Evolutionary conservation across 2,113 vertebrate genomes (phyloP), one percentile per base, ranked within the genome.

Genomic region (Saguinus imperator): DNA sequence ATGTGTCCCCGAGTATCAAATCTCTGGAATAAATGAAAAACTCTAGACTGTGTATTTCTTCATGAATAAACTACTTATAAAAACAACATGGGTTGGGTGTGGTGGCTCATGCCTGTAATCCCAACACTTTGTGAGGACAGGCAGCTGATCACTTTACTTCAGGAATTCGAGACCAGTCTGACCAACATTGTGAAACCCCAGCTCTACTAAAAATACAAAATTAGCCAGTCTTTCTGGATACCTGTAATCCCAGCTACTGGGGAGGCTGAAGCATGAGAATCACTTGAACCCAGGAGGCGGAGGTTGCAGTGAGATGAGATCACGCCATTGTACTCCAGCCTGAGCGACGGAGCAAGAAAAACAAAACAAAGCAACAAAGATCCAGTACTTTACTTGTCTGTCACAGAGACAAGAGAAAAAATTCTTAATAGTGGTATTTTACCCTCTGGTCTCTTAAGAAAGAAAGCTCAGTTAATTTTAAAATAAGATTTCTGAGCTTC

Each of bases 71-170:
- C 6, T 86, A 55, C 12, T 13, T 57, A 86, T 37, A 82, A 43
- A 86, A 80, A 86, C 32, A 61, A 50, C 21, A 40, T 73, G 37
- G 11, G 6, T 5, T 1, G 0, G 61, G 61, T 29, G 29, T 29
- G 29, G 61, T 32, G 61, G 61, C 61, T 64, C 27, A 64, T 5
- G 0, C 27, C 61, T 64, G 61, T 29, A 64, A 64, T 64, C 61
- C 70, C 20, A 73, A 73, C 2, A 73, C 20, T 73, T 64, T 64
- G 27, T 5, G 61, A 64, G 61, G 12, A 12, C 61, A 64, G 27
- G 5, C 0, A 0, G 61, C 12, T 6, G 27, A 64, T 64, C 27
- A 64, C 61, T 64, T 14, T 27, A 64, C 27, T 5, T 64, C 61
- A 64, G 5, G 61, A 64, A 12, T 64, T 64, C 11, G 2, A 64